Conservation (phyloP, 2,888 invertebrate species). For the Eustalomyia histrio region DNA sequence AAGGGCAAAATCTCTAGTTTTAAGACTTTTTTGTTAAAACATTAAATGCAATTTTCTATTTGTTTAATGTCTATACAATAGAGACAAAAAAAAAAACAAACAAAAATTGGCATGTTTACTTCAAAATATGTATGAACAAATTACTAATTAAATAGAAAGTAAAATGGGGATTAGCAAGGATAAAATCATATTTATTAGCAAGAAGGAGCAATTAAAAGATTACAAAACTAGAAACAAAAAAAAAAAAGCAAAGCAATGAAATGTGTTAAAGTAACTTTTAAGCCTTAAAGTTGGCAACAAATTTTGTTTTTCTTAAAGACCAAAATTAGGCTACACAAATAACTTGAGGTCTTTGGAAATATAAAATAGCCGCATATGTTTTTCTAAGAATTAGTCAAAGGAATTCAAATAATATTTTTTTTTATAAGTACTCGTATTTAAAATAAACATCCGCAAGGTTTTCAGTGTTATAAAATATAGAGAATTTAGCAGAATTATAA, state of each 20-base stretch:
- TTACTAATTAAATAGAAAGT: constrained; percentile 50
- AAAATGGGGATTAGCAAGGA: constrained; percentile 1
- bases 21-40: neutral
- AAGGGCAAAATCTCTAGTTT: constrained; percentile 17
- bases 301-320: neutral
- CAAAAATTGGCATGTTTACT: neutral
- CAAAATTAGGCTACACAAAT: too few species aligned
- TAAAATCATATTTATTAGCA: constrained; percentile 21
- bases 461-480: too few species aligned
- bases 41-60: constrained; percentile 7
- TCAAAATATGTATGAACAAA: neutral
- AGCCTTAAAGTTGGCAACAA: constrained; percentile 14
- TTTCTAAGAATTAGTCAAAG: too few species aligned
- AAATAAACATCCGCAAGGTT: too few species aligned
- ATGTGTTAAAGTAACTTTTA: neutral
- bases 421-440: too few species aligned
- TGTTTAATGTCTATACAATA: constrained; percentile 25
- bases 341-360: too few species aligned
- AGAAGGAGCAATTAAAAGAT: constrained; percentile 48
- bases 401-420: too few species aligned
- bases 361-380: too few species aligned
- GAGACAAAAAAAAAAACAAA: neutral
- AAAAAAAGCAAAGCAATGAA: neutral
- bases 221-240: constrained; percentile 19
- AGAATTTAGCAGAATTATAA: too few species aligned